Evolutionary conservation across 2,113 vertebrate genomes (phyloP), one percentile per base, ranked within the genome.

Genomic region (Anoplopoma fimbria): DNA sequence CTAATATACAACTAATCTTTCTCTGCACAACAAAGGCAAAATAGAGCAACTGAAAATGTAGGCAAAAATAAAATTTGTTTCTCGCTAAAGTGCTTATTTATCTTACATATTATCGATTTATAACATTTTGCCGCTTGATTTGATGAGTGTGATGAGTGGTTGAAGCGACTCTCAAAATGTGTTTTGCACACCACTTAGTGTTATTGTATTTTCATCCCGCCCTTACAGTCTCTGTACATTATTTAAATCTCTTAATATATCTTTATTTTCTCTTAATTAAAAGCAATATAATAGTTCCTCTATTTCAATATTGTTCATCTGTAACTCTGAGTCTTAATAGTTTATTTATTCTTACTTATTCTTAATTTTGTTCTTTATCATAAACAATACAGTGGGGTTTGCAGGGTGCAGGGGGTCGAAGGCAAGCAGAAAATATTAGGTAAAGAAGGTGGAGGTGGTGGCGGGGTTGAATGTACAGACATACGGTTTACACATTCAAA

Each of bases 21-120:
- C 38, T 69, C 55, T 75, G 42, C 25, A 73, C 31, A n/a, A 42
- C 51, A 38, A 83, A 69, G 70, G 73, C 55, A 76, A 82, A 90
- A 75, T 23, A 21, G 42, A 10, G 4, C 34, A 73, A 71, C 9
- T 63, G 19, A 40, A 70, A 34, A 27, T 34, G 6, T 23, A 19
- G 3, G 45, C 9, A 60, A 47, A 78, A 78, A 65, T 14, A 29
- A 29, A 53, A 29, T 15, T 0, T 9, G 1, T 7, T 60, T 75
- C 15, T 47, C 6, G 15, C 23, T 60, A 0, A n/a, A 84, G 47
- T 38, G 29, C 38, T 70, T 33, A 23, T 64, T 70, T 65, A 19
- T 34, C 34, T 23, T 15, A 15, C 17, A 53, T 42, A 19, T 42
- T 36, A 53, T 6, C 2, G 4, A 71, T 36, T 36, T 31, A 40